phyloP scores from a whole-genome alignment of 2,888 invertebrate species.

The Andrena trimmerana region DNA sequence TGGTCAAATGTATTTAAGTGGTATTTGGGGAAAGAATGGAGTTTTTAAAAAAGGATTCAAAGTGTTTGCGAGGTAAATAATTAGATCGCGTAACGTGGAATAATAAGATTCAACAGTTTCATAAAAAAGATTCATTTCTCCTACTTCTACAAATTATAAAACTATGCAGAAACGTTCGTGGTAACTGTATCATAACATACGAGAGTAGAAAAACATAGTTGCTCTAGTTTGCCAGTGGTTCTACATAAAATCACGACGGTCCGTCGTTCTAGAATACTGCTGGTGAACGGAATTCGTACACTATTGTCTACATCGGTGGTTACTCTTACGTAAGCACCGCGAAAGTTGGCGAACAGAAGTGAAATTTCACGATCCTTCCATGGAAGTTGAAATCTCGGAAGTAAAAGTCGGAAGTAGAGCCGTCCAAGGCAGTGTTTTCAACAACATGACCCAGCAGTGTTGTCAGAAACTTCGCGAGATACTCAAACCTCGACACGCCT shows the following conservation, averaged over 20 bases:
- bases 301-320: constrained; percentile 6
- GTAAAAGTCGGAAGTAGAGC: background rate
- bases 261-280: constrained; percentile 1
- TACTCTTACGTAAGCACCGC: background rate
- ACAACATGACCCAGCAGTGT: background rate
- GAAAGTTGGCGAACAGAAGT: background rate
- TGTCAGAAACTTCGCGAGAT: background rate
- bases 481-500: too few relatives aligned
- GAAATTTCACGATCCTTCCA: background rate
- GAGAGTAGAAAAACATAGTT: constrained; percentile 2
- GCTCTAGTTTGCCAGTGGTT: background rate
- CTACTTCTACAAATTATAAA: constrained; percentile 26
- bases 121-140: constrained; percentile 46
- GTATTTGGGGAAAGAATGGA: too few relatives aligned
- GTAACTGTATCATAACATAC: background rate
- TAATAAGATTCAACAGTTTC: background rate
- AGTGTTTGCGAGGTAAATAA: background rate
- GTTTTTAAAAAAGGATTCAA: too few relatives aligned
- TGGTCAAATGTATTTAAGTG: too few relatives aligned
- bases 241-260: constrained; percentile 12
- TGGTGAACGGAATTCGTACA: background rate
- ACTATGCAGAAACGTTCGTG: background rate
- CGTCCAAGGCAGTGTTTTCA: background rate
- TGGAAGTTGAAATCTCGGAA: background rate
- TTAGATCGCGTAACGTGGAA: background rate